Evolutionary conservation across 2,797 vertebrate genomes (phyloP), one percentile per base, ranked within the genome.

Genomic region (Acanthopagrus latus): DNA sequence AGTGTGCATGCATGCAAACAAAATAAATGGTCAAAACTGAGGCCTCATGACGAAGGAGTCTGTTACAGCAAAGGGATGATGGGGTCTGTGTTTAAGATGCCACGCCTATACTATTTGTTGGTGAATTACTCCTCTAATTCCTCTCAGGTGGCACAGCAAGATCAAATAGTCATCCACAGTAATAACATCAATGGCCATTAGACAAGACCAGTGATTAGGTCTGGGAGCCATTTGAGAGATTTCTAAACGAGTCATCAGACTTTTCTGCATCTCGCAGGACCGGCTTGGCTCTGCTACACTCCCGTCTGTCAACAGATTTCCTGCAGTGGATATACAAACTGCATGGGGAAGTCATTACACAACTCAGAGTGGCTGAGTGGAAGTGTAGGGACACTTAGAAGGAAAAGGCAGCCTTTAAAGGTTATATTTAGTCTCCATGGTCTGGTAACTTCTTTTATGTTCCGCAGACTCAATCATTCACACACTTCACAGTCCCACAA

Each of bases 381-480:
- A 71, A 76, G 48, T 47, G 59, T 41, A 71, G 54, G 60, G 71
- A 48, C 21, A 16, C 55, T 82, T 57, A 46, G 63, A 81, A 71
- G 81, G 69, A 74, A 79, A 67, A 55, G 64, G 55, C 47, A 77
- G 58, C 63, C 79, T 92, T 92, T 71, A 75, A 91, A 92, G 87
- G 82, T 86, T 91, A 90, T 76, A 90, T 90, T 91, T 81, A 76
- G 80, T 71, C 84, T 87, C 70, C 82, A 84, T 73, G 88, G 89
- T 93, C 92, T 90, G 86, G 84, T 90, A 75, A 85, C 85, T 91
- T 83, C 76, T 77, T 94, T 91, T 84, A 89, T 89, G 86, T 78
- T 86, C 67, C 65, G 73, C 75, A 78, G 82, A 89, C 88, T 86
- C 81, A 86, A 84, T 88, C 85, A 89, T 89, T 81, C 87, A 90